Conservation (phyloP, 2,113 vertebrate species). For the Paracanthobrama guichenoti region DNA sequence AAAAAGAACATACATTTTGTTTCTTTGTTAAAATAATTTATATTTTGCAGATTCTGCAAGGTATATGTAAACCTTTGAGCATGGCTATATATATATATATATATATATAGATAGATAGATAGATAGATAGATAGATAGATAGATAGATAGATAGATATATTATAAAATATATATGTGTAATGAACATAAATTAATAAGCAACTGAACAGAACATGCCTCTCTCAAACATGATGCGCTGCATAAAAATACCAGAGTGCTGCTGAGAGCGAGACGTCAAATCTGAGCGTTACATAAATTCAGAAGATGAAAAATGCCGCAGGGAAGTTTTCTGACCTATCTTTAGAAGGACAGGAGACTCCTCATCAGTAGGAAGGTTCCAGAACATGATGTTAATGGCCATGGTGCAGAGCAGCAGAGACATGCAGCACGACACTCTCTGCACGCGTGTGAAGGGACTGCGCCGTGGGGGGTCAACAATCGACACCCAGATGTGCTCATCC, state of each 20-base stretch:
- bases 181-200: background rate
- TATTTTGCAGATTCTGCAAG: too few relatives aligned
- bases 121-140: too few relatives aligned
- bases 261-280: background rate
- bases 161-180: too few relatives aligned
- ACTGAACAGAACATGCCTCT: background rate
- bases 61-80: too few relatives aligned
- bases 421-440: conserved; percentile 81
- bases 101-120: too few relatives aligned
- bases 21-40: too few relatives aligned
- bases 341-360: conserved; percentile 68
- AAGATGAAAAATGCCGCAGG: background rate
- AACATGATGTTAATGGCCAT: conserved; percentile 85
- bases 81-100: too few relatives aligned
- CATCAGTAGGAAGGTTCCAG: conserved; percentile 73
- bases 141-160: too few relatives aligned
- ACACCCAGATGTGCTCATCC: conserved; percentile 83
- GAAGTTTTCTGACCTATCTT: conserved; percentile 66
- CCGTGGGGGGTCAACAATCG: conserved; percentile 75
- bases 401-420: conserved; percentile 81
- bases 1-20: too few relatives aligned
- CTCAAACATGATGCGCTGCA: background rate
- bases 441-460: conserved; percentile 79
- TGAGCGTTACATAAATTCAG: background rate
- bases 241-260: background rate